These are phyloP conservation scores for Polia nebulosa DNA, from an alignment of 2,888 invertebrate genomes.

Conservation along the genomic window DNA sequence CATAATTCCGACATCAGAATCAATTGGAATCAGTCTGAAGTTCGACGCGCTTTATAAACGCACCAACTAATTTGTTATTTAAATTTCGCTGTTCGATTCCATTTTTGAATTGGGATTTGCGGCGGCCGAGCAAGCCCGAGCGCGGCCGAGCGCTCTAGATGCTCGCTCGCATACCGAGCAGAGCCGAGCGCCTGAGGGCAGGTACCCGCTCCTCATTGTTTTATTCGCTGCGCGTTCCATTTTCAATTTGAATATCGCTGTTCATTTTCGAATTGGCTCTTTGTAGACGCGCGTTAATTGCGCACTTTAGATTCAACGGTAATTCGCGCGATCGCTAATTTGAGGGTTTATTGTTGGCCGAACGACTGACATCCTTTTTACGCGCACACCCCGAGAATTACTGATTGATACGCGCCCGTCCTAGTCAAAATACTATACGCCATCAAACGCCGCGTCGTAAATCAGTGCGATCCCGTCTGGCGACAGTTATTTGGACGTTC, in stretches of 20 bases:
- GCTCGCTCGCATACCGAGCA: conserved; percentile 74
- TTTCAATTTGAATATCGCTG: conserved; percentile 90
- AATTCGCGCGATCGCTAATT: conserved; percentile 89
- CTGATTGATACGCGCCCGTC: conserved; percentile 75
- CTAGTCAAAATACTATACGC: conserved; percentile 71
- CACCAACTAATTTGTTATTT: conserved; percentile 88
- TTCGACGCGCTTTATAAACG: conserved; percentile 83
- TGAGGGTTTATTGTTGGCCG: conserved; percentile 86
- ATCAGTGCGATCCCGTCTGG: conserved; percentile 75
- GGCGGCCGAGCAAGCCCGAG: conserved; percentile 68
- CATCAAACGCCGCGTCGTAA: conserved; percentile 70
- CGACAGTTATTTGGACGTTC: conserved; percentile 77
- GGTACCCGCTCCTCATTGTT: conserved; percentile 82
- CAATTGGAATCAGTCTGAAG: conserved; percentile 82
- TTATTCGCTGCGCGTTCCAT: conserved; percentile 88
- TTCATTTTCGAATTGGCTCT: conserved; percentile 89
- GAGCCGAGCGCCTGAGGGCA: conserved; percentile 74
- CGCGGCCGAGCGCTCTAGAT: conserved; percentile 74
- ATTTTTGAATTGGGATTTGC: conserved; percentile 85
- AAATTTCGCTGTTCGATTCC: conserved; percentile 85
- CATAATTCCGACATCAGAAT: conserved; percentile 80
- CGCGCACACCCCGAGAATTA: conserved; percentile 80
- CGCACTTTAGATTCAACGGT: conserved; percentile 89
- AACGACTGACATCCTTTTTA: conserved; percentile 85
- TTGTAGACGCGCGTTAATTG: conserved; percentile 88